Base-by-base conservation (phyloP, 2,113 vertebrate genomes). In the Atlantisia rogersi region DNA sequence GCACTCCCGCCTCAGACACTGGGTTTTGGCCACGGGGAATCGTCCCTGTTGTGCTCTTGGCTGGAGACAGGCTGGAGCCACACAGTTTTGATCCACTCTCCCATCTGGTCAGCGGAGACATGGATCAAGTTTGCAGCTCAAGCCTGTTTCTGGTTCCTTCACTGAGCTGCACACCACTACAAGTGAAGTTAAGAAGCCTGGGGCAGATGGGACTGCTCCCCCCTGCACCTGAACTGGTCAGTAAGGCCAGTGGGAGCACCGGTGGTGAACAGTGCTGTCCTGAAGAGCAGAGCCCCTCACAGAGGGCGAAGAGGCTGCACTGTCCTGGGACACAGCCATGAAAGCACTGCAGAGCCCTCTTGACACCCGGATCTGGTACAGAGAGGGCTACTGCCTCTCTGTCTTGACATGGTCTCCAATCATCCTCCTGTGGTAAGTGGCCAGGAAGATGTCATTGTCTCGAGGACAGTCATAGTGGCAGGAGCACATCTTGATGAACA, bases 401-500 rank as follows among this genome's bases (percentile, higher is more conserved):
- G 52, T n/a, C 86, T 82, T 79, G 67, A 96, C 16, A 0, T 98
- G 98, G 93, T 98, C 98, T 13, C 98, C 98, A 0, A 94, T 94
- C 98, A 98, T 98, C 82, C 90, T 96, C 77, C 95, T 82, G 44
- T 86, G 96, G 84, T 98, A 91, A 0, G 94, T 97, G 13, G 98
- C 96, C 85, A 98, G 88, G 95, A 98, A 98, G 94, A 99, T 98
- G 93, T 98, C 97, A 0, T 98, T 98, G 76, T 98, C 97, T 2
- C 80, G 92, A 8, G 98, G 98, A 31, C 98, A 98, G 94, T 98
- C 95, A 0, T 96, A 70, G 92, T 98, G 98, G 93, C 98, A 99
- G 92, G 98, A 97, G 91, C 98, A 98, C 63, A 92, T 96, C 94
- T 97, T 98, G 95, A 98, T 98, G 79, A 98, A 97, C 98, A 99